Evolutionary conservation across 2,888 invertebrate species (phyloP).

Genomic region (Cheilosia soror): DNA sequence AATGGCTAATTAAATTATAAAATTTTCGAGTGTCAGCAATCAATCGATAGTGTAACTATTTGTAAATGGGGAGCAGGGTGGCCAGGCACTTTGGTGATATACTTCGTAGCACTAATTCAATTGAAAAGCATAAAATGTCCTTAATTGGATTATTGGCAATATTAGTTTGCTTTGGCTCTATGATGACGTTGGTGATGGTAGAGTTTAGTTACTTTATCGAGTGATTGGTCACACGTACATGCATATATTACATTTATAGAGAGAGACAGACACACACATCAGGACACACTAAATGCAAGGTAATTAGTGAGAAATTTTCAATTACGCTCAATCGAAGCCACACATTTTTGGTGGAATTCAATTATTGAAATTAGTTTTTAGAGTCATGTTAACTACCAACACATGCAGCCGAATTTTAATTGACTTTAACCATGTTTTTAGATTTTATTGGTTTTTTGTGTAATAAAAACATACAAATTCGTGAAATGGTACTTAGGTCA

Average conservation of each 20-base stretch:
- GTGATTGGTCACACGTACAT: constrained; percentile 36
- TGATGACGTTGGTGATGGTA: background rate
- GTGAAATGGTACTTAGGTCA: background rate
- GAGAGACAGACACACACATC: no score
- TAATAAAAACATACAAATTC: background rate
- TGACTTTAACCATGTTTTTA: background rate
- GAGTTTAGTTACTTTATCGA: constrained; percentile 60
- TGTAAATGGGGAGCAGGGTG: background rate
- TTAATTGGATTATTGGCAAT: constrained; percentile 72
- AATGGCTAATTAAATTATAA: constrained; percentile 51
- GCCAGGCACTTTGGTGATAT: constrained; percentile 42
- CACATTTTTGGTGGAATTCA: constrained; percentile 53
- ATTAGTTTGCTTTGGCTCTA: constrained; percentile 40
- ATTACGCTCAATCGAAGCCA: constrained; percentile 44
- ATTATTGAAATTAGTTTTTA: constrained; percentile 59
- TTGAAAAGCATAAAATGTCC: constrained; percentile 66
- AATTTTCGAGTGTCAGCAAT: constrained; percentile 52
- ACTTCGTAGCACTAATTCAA: constrained; percentile 65
- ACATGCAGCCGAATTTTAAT: constrained; percentile 6
- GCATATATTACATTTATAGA: background rate
- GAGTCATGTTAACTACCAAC: background rate
- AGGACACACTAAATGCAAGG: constrained; percentile 33
- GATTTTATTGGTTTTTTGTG: background rate
- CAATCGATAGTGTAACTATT: constrained; percentile 13
- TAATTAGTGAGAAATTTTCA: constrained; percentile 61